These are phyloP conservation scores for Pangasianodon gigas DNA, from an alignment of 2,113 vertebrate species.

Conservation along the genomic window DNA sequence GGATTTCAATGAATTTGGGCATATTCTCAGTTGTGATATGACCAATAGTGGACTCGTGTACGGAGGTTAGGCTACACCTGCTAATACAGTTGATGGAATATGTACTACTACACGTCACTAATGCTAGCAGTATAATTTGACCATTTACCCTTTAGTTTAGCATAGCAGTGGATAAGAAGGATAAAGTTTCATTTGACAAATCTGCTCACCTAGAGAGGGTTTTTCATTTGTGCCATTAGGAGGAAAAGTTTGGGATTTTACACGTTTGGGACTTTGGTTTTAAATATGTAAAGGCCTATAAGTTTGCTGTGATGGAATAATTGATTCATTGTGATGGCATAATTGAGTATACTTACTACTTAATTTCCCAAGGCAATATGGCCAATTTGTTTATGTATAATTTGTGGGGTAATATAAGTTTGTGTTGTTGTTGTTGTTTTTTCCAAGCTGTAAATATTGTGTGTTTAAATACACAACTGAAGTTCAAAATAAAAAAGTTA, in stretches of 20 bases:
- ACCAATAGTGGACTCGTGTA: not conserved
- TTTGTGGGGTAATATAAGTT: not conserved
- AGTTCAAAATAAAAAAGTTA: not conserved
- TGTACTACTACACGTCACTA: not conserved
- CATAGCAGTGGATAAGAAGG: not conserved
- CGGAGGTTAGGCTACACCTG: not conserved
- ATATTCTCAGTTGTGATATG: conserved; percentile 3
- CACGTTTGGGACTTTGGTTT: no score
- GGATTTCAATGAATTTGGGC: not conserved
- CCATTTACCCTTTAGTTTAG: not conserved
- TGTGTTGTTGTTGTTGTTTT: not conserved
- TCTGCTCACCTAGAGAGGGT: no score
- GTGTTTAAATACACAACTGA: not conserved
- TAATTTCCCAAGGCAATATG: not conserved
- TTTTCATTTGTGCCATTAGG: no score
- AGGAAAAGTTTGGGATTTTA: no score
- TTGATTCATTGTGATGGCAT: not conserved
- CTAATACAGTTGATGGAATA: conserved; percentile 9
- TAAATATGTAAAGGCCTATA: no score
- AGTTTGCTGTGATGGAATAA: no score
- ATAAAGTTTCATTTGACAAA: no score
- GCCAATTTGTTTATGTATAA: not conserved
- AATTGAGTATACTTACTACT: not conserved
- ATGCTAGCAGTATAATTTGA: conserved; percentile 8
- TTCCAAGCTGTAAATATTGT: not conserved